Base-by-base conservation (phyloP, 2,113 vertebrate genomes). In the Anoplopoma fimbria region DNA sequence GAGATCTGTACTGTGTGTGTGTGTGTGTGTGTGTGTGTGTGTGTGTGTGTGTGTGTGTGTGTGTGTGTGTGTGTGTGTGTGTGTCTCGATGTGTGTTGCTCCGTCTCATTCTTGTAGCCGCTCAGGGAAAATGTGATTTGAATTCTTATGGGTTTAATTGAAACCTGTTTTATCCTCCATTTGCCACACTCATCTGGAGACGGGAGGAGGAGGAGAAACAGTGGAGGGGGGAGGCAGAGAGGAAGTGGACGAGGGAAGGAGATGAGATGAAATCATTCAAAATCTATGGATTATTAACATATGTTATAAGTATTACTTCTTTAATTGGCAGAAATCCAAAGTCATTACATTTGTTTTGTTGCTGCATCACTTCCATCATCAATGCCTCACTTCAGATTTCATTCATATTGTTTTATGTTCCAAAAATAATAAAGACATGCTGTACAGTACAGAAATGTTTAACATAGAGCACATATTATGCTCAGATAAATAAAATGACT, bases 91-190 rank as follows among this genome's bases (percentile, higher is more conserved):
- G 45, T 84, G 73, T 82, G 57, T 72, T 67, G 65, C n/a, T 69
- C 33, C 8, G 7, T 76, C 67, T 77, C 57, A 38, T 83, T 87
- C 63, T n/a, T 47, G 82, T 55, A 45, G 84, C 73, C 29, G 58
- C 75, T 83, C 17, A 0, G 58, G 27, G 60, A 68, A 45, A 75
- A 75, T 93, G 85, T 87, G 86, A 87, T 78, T 90, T 33, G 84
- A 88, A 91, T 91, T 81, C 14, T 75, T 69, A 84, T 85, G 77
- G 33, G 0, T 85, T 85, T 90, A 87, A 90, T 87, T 89, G 69
- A 87, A 93, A 87, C 71, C 77, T 79, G 83, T 77, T 91, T 90
- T 69, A 89, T 85, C 70, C 76, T 42, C 68, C 69, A 84, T 89
- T 89, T 84, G 87, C 79, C 71, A 57, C 65, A 80, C 55, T 89